Conservation (phyloP, 2,797 vertebrate species). For the Lagodon rhomboides region DNA sequence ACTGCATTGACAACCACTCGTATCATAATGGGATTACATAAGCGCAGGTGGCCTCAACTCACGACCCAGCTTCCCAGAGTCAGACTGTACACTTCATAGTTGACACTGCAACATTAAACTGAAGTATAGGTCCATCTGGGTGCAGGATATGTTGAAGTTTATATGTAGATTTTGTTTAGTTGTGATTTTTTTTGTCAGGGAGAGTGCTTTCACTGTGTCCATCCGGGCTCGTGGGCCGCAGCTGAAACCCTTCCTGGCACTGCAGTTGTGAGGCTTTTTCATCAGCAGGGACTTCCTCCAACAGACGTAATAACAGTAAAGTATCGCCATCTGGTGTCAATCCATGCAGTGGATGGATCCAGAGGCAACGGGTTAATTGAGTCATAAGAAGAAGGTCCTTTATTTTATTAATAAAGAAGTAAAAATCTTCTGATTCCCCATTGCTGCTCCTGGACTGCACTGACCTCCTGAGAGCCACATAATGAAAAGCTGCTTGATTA, state of each 20-base stretch:
- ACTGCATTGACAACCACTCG: no score
- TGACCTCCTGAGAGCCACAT: constrained; percentile 8
- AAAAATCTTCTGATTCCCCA: background rate
- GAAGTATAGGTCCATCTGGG: no score
- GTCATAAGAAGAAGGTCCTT: background rate
- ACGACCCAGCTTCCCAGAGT: no score
- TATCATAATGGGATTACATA: no score
- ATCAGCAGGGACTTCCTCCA: constrained; percentile 30
- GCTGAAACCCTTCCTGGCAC: constrained; percentile 1
- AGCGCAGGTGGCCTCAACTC: no score
- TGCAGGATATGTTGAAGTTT: no score
- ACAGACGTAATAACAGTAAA: constrained; percentile 43
- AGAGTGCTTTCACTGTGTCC: no score
- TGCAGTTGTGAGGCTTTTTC: constrained; percentile 15
- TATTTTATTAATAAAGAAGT: constrained; percentile 6
- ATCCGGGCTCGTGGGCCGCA: no score
- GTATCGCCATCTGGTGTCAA: constrained; percentile 70
- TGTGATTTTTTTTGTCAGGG: no score
- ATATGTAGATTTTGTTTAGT: no score
- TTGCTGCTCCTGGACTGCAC: background rate
- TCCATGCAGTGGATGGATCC: constrained; percentile 24
- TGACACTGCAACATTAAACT: no score
- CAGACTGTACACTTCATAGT: no score
- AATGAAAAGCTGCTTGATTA: constrained; percentile 22
- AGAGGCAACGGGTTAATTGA: constrained; percentile 23